Conservation (phyloP, 2,888 invertebrate species). For the Desoria tigrina region DNA sequence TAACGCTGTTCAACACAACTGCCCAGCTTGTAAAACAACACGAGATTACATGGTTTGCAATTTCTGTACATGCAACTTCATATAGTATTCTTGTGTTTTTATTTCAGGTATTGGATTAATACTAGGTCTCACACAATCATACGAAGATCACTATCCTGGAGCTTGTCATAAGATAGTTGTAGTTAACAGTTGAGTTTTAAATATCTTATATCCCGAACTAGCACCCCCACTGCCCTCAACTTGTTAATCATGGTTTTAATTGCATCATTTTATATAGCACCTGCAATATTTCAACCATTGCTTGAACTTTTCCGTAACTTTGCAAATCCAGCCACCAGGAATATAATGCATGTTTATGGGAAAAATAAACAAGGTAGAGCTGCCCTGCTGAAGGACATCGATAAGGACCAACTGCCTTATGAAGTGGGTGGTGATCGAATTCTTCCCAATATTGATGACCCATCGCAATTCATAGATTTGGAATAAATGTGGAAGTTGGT, state of each 20-base stretch:
- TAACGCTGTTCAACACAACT: neutral
- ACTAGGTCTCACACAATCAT: neutral
- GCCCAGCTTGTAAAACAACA: neutral
- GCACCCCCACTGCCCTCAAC: no score
- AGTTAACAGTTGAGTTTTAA: neutral
- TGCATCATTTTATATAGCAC: no score
- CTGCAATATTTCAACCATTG: neutral
- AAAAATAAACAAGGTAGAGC: neutral
- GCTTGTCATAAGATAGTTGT: neutral
- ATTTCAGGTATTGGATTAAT: neutral
- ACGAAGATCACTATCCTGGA: slow-evolving; percentile 3
- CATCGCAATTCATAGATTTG: no score
- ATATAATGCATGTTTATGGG: neutral
- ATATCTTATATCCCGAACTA: no score
- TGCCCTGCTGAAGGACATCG: neutral
- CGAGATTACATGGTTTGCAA: no score
- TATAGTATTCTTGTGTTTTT: neutral
- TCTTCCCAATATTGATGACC: no score
- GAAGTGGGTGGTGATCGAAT: neutral
- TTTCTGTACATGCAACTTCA: neutral
- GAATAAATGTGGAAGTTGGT: no score
- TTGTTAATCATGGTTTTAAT: no score
- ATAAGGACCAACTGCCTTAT: neutral
- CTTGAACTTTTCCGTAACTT: neutral
- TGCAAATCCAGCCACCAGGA: neutral